Evolutionary conservation across 1,140 invertebrate genomes (phyloP).

Genomic region (Diachasmimorpha longicaudata): DNA sequence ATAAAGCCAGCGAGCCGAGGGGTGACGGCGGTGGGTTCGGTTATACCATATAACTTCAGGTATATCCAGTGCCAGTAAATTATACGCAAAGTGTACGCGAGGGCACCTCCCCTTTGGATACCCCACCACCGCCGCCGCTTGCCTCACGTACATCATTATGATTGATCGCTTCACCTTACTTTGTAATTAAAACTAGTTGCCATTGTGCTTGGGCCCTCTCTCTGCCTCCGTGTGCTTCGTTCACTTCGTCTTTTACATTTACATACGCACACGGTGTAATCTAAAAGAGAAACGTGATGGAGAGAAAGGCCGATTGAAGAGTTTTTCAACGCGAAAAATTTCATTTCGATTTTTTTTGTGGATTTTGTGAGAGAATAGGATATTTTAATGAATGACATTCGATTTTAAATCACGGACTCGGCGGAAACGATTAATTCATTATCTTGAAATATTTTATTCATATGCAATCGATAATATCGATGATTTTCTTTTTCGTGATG

Average conservation of each 20-base stretch:
- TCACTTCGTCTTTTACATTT: conserved; percentile 45
- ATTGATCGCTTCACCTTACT: conserved; percentile 65
- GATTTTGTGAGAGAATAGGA: too few species aligned
- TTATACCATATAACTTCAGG: conserved; percentile 58
- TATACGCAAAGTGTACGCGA: conserved; percentile 64
- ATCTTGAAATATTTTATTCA: too few species aligned
- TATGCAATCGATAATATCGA: too few species aligned
- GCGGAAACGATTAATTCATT: too few species aligned
- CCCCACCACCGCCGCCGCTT: conserved; percentile 37
- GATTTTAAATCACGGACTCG: too few species aligned
- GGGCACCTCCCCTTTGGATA: conserved; percentile 43
- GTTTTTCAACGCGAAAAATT: too few species aligned
- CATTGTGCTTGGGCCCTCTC: conserved; percentile 53
- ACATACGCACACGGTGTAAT: conserved; percentile 40
- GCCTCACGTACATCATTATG: conserved; percentile 65
- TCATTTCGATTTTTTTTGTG: too few species aligned
- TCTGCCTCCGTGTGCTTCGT: conserved; percentile 29
- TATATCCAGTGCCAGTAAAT: conserved; percentile 63
- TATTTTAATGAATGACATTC: too few species aligned
- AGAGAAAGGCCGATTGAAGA: not conserved
- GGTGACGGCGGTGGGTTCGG: conserved; percentile 41
- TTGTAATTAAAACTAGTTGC: conserved; percentile 66
- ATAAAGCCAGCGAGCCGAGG: conserved; percentile 4
- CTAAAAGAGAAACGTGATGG: not conserved
- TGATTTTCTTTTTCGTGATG: too few species aligned